Base-by-base conservation (phyloP, 92 coral and sea anemone genomes). In the Meandrina meandrites region DNA sequence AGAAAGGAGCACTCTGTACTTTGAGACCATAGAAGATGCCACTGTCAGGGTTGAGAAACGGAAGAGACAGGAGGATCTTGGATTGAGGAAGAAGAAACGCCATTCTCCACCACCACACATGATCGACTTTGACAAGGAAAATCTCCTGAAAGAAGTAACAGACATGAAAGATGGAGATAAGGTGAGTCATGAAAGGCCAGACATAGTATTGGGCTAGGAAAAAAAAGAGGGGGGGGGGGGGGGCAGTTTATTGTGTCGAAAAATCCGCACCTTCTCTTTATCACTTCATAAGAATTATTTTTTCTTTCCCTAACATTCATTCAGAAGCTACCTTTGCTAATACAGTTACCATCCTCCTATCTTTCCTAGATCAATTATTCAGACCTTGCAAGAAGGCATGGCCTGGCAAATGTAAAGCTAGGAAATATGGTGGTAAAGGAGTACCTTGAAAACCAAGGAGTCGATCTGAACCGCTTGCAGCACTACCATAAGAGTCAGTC, bases 381-480 rank as follows among this genome's bases (percentile, higher is more conserved):
- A 62, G 92, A 89, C 66, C 89, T 85, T 30, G 85, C 89, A 76
- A 80, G 85, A 45, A 17, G 76, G 28, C 68, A 89, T 89, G 92
- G 89, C 53, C 60, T 89, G n/a, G 15, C 50, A 17, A 81, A 40
- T 74, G 75, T 53, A 15, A 48, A 79, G 22, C 47, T 82, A 42
- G 89, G 86, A 17, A 89, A 89, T 82, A 89, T 80, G 86, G 30
- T 56, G 0, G 56, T 89, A 19, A 89, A 89, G 57, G 82, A 85
- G 58, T 89, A 71, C 85, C 64, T 74, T 31, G 86, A 81, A 53
- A 70, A 21, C 28, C 75, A 66, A 35, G 84, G 78, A 53, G 84
- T 88, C 11, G 67, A n/a, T n/a, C n/a, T n/a, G n/a, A n/a, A n/a
- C n/a, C n/a, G n/a, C n/a, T n/a, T n/a, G n/a, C n/a, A n/a, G n/a